Percentiles rank a stretch among this genome's conserved stretches.
phyloP scores from a whole-genome alignment of 2,113 vertebrate genomes.

The Balaenoptera acutorostrata region DNA sequence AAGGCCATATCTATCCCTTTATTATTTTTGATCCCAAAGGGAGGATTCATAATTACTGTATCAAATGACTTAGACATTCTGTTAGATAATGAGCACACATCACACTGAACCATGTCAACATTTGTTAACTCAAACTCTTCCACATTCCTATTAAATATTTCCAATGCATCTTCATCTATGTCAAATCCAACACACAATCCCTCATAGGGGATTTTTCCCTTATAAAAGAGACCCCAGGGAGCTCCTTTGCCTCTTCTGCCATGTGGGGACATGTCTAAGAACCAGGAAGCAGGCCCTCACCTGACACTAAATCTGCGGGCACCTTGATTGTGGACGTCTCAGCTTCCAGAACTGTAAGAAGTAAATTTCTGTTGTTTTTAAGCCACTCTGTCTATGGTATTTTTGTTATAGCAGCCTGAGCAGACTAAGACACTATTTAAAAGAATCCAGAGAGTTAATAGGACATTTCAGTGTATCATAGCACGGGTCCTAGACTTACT shows the following conservation, averaged over 20 bases:
- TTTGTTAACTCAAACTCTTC: slow-evolving; percentile 93
- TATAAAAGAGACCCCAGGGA: neutral
- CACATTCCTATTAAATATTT: slow-evolving; percentile 89
- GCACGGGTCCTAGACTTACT: neutral
- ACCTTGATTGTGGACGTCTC: neutral
- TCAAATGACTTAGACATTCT: slow-evolving; percentile 88
- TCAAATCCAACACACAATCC: slow-evolving; percentile 93
- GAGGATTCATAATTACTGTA: no score
- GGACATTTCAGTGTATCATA: neutral
- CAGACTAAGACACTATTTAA: neutral
- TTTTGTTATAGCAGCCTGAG: neutral
- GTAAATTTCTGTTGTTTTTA: neutral
- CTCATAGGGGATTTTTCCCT: neutral
- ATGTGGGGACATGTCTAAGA: neutral
- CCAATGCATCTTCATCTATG: slow-evolving; percentile 90
- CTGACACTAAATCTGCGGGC: neutral
- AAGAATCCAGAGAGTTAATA: neutral
- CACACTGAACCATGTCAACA: slow-evolving; percentile 90
- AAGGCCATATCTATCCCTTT: no score
- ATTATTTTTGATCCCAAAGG: no score
- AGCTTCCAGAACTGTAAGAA: neutral
- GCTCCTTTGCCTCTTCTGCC: no score
- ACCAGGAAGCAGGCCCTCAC: neutral
- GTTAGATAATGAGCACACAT: slow-evolving; percentile 84
- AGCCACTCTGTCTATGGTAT: neutral